Conservation (phyloP, 2,113 vertebrate genomes). For the Sminthopsis crassicaudata region DNA sequence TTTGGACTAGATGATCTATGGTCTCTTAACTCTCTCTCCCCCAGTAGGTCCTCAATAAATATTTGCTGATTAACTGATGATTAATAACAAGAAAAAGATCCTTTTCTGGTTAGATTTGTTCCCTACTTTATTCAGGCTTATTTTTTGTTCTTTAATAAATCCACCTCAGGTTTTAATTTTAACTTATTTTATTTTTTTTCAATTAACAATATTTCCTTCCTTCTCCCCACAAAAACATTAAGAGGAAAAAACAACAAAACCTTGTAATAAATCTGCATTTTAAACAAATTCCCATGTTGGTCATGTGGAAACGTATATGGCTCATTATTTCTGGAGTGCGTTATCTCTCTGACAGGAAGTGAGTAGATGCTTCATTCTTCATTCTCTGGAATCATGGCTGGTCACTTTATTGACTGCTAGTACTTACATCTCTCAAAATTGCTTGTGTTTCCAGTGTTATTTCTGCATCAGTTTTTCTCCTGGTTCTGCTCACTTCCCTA, state of each 20-base stretch:
- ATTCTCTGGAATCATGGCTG: neutral
- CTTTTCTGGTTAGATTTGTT: neutral
- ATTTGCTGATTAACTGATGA: neutral
- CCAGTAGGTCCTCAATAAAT: neutral
- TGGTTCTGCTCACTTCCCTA: neutral
- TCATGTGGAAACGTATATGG: neutral
- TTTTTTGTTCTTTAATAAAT: neutral
- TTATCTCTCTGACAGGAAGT: neutral
- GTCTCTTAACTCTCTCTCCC: neutral
- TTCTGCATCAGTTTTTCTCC: neutral
- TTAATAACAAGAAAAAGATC: neutral
- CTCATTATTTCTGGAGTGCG: neutral
- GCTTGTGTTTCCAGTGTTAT: neutral
- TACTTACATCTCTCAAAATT: neutral
- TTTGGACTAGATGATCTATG: neutral
- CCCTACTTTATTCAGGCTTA: neutral
- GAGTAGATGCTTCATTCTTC: neutral
- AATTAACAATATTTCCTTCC: neutral
- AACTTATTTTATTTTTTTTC: neutral
- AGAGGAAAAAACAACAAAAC: neutral
- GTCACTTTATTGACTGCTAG: neutral
- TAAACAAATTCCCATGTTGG: neutral
- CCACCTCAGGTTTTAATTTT: neutral
- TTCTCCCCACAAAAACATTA: neutral
- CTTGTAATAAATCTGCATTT: neutral